Evolutionary conservation across 2,797 vertebrate genomes (phyloP).

Genomic region (Sebastes alutus): DNA sequence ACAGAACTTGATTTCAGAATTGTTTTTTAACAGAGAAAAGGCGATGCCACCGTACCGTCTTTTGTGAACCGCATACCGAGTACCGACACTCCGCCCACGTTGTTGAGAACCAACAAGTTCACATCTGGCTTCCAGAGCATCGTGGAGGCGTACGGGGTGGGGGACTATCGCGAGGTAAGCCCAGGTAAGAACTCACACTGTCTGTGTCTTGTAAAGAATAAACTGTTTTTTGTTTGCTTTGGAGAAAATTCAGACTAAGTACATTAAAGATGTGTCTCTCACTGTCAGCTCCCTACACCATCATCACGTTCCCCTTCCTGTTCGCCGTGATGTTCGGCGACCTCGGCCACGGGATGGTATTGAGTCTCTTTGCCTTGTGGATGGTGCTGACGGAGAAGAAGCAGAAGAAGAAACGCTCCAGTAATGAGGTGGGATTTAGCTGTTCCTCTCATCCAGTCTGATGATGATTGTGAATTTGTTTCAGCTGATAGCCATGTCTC

Average conservation of each 20-base stretch:
- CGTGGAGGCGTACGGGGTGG: constrained; percentile 96
- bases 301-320: constrained; percentile 96
- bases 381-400: constrained; percentile 91
- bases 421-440: constrained; percentile 87
- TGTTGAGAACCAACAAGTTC: constrained; percentile 95
- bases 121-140: constrained; percentile 97
- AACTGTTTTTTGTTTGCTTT: neutral
- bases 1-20: neutral
- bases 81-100: constrained; percentile 91
- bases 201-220: neutral
- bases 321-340: constrained; percentile 99
- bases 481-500: neutral
- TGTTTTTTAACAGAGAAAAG: constrained; percentile 86
- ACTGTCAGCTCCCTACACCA: constrained; percentile 90
- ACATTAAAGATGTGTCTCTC: neutral
- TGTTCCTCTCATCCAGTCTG: neutral
- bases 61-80: constrained; percentile 96
- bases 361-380: constrained; percentile 91
- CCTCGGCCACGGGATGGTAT: constrained; percentile 91
- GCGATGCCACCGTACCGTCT: constrained; percentile 90
- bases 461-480: neutral
- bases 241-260: neutral
- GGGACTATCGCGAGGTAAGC: constrained; percentile 94
- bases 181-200: constrained; percentile 85
- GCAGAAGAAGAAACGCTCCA: constrained; percentile 83